phyloP scores from a whole-genome alignment of 2,888 invertebrate species.

The Camptogramma bilineatum region DNA sequence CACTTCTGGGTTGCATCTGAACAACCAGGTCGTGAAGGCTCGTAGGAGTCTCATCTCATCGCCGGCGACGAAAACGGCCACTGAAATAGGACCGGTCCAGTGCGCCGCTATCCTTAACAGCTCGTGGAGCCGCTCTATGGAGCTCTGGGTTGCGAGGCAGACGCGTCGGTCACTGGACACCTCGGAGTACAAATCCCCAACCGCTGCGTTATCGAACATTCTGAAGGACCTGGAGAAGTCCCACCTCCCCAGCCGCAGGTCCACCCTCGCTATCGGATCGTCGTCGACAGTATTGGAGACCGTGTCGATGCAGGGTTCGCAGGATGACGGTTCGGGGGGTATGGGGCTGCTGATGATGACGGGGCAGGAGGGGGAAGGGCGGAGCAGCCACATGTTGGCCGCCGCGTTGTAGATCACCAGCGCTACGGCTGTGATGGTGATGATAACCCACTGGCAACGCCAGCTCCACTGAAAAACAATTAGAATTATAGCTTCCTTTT shows the following conservation, averaged over 20 bases:
- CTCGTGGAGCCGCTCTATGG: constrained; percentile 92
- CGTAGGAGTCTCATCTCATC: constrained; percentile 91
- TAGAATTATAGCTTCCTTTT: background rate
- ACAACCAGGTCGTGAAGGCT: constrained; percentile 90
- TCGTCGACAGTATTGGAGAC: constrained; percentile 65
- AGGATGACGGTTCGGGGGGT: constrained; percentile 62
- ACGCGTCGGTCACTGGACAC: constrained; percentile 86
- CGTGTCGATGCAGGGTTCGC: constrained; percentile 72
- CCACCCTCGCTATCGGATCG: constrained; percentile 84
- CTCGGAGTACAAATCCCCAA: constrained; percentile 88
- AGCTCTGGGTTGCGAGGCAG: constrained; percentile 94
- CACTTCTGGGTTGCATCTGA: constrained; percentile 90
- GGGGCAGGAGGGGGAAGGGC: constrained; percentile 63
- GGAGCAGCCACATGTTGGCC: constrained; percentile 75
- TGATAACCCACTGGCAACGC: constrained; percentile 89
- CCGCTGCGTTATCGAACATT: constrained; percentile 89
- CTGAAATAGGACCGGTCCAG: constrained; percentile 94
- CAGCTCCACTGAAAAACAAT: constrained; percentile 72
- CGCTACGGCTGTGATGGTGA: constrained; percentile 87
- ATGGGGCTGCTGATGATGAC: constrained; percentile 51
- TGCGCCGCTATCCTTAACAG: constrained; percentile 91
- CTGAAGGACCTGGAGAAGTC: constrained; percentile 89
- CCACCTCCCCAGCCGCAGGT: constrained; percentile 90
- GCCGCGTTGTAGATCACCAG: constrained; percentile 86
- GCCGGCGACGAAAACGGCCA: constrained; percentile 92